Evolutionary conservation across 1,140 invertebrate genomes (phyloP).

Genomic region (Bicyclus anynana): DNA sequence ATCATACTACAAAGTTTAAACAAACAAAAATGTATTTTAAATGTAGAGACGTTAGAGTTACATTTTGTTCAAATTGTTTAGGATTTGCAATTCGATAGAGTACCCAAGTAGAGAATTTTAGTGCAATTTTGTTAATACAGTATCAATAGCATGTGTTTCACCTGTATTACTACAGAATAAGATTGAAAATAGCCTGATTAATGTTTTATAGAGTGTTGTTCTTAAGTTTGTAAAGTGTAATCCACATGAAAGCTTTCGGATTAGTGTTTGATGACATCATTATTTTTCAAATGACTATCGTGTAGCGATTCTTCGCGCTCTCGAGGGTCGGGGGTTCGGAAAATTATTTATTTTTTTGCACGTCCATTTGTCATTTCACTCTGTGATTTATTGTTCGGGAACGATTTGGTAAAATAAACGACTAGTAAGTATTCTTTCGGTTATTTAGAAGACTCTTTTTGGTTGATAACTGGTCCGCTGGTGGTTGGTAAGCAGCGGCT

Average conservation of each 20-base stretch:
- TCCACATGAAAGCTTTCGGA: slow-evolving; percentile 76
- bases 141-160: too few relatives aligned
- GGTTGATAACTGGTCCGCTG: too few relatives aligned
- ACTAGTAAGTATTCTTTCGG: background rate
- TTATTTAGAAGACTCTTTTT: background rate
- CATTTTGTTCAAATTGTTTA: background rate
- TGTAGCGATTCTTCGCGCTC: slow-evolving; percentile 61
- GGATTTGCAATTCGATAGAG: slow-evolving; percentile 13
- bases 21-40: slow-evolving; percentile 9
- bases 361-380: slow-evolving; percentile 36
- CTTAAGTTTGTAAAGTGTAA: slow-evolving; percentile 39
- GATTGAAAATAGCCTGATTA: slow-evolving; percentile 27
- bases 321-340: slow-evolving; percentile 35
- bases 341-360: slow-evolving; percentile 38
- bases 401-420: slow-evolving; percentile 34
- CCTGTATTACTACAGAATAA: slow-evolving; percentile 24
- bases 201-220: background rate
- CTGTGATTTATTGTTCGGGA: slow-evolving; percentile 59
- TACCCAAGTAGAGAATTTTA: slow-evolving; percentile 9
- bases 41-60: slow-evolving; percentile 1
- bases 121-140: background rate
- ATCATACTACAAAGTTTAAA: background rate
- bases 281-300: slow-evolving; percentile 72
- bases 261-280: slow-evolving; percentile 77
- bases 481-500: too few relatives aligned